Base-by-base conservation (phyloP, 2,888 invertebrate genomes). In the Cosmia trapezina region DNA sequence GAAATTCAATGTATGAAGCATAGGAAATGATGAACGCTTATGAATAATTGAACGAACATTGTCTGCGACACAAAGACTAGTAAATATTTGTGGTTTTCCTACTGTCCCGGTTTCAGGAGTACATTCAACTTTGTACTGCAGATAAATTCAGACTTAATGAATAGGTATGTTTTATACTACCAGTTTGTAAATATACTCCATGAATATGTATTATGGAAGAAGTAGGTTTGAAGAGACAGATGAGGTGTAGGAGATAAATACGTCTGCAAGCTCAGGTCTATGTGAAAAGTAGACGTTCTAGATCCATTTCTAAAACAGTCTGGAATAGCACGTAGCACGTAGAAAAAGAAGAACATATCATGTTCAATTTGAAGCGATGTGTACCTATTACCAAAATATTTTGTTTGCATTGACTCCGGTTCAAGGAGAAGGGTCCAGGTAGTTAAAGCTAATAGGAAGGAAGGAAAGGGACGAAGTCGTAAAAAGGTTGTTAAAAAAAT, bases 1-100 rank as follows among this genome's bases (percentile, higher is more conserved):
- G 61, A 69, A 74, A 70, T 84, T 81, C 47, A 73, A 78, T 73
- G 73, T 78, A 84, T 66, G 63, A 45, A 78, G 53, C 73, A 66
- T 76, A 80, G 75, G 80, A 75, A 80, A 80, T 76, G 77, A 86
- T 74, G 70, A 64, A 80, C 62, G 65, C 74, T 85, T 83, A 85
- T 86, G 86, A 86, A 86, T 86, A 82, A 86, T 86, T 80, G 77
- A 85, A 81, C 76, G 70, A 76, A 83, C 78, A 79, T 80, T 80
- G 81, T 84, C 65, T 75, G 73, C 54, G 59, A 80, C 60, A 81
- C 76, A 86, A 81, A 75, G 72, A 83, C 78, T 83, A 70, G 77
- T 76, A 80, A 78, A 80, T 84, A 81, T 78, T 78, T 76, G 85
- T 83, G 83, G 85, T 84, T 86, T 86, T 86, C 85, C 86, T 85